These are phyloP conservation scores for Actinopyga echinites DNA, from an alignment of 53 echinoderm and acorn worm species.

Conservation along the genomic window DNA sequence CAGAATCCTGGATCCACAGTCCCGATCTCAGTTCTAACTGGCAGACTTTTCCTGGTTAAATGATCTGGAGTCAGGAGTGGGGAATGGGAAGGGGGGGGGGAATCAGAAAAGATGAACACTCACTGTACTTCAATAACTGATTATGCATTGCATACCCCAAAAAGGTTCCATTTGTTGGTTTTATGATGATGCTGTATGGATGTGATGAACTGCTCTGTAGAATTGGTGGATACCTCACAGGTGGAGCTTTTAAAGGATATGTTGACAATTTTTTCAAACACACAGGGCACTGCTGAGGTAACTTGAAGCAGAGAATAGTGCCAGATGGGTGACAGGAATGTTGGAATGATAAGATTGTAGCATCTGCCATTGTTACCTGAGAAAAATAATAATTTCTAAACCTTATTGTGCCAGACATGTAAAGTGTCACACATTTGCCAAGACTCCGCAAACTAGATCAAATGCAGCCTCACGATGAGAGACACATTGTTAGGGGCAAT, in stretches of 20 bases:
- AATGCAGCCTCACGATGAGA: no score
- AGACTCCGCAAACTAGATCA: no score
- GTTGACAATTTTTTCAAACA: constrained; percentile 39
- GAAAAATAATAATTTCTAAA: neutral
- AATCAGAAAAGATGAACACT: no score
- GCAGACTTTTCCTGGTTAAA: no score
- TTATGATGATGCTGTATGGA: constrained; percentile 70
- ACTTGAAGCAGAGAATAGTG: constrained; percentile 54
- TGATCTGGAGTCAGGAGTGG: no score
- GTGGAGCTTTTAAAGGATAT: constrained; percentile 62
- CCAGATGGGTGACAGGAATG: constrained; percentile 57
- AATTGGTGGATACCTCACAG: constrained; percentile 65
- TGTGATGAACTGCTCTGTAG: constrained; percentile 56
- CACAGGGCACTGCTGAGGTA: constrained; percentile 58
- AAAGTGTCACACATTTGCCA: no score
- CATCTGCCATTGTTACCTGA: neutral
- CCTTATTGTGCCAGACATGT: no score
- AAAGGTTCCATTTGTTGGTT: constrained; percentile 85
- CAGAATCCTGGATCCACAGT: no score
- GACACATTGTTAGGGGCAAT: no score
- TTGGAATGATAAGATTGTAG: constrained; percentile 46
- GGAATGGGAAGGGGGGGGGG: no score
- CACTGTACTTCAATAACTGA: no score
- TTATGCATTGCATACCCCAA: constrained; percentile 58
- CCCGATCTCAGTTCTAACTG: no score